Conservation (phyloP, 2,113 vertebrate genomes). For the Otocyon megalotis region DNA sequence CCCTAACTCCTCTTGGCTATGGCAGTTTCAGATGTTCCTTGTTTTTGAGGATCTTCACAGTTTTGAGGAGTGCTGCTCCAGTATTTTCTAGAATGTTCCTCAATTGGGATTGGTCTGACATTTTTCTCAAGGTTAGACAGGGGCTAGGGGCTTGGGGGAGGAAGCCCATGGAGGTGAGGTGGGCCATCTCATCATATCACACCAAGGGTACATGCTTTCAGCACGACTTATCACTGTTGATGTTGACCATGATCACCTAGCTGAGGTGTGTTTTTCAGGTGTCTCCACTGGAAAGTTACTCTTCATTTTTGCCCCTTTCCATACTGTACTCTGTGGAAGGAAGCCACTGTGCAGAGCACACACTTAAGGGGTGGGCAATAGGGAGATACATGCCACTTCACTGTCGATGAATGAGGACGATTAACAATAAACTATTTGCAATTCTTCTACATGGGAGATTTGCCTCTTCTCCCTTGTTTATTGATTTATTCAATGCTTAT, state of each 20-base stretch:
- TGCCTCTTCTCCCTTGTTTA: background rate
- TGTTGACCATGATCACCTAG: background rate
- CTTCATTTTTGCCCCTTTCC: background rate
- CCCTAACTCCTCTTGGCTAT: background rate
- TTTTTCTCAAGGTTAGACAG: background rate
- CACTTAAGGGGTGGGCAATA: background rate
- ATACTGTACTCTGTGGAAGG: background rate
- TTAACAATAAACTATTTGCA: constrained; percentile 47
- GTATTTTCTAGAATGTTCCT: background rate
- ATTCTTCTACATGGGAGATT: constrained; percentile 44
- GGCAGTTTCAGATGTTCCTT: background rate
- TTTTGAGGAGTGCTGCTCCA: background rate
- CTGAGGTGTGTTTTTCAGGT: background rate
- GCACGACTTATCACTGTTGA: background rate
- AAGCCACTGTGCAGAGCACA: background rate
- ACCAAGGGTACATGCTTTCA: background rate
- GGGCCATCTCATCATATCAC: background rate
- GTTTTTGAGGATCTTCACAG: background rate
- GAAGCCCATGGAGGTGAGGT: constrained; percentile 17
- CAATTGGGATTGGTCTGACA: background rate
- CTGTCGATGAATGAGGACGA: background rate
- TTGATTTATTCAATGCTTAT: constrained; percentile 47
- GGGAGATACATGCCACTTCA: background rate
- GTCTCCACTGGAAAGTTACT: background rate
- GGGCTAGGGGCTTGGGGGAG: background rate